A percentile compares a stretch with the other conserved stretches of the same genome.
Conservation (phyloP, 2,797 vertebrate species). For the Fundulus diaphanus region DNA sequence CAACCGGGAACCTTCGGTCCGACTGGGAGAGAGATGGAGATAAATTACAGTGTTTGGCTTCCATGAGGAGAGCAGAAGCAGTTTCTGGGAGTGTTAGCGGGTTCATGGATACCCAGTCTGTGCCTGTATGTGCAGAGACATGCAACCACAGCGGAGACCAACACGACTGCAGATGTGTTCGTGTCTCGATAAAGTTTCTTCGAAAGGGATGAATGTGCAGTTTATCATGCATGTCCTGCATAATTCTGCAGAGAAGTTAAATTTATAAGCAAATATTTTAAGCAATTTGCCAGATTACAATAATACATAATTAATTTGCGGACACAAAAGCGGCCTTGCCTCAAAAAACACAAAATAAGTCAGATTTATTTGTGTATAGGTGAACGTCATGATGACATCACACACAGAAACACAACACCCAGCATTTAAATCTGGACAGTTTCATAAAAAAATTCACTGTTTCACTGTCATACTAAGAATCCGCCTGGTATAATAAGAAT, state of each 20-base stretch:
- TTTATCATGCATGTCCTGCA: background rate
- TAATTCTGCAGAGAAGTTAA: too few species aligned
- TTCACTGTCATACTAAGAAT: too few species aligned
- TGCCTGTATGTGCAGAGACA: background rate
- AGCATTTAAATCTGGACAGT: too few species aligned
- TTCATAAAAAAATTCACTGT: too few species aligned
- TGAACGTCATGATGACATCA: too few species aligned
- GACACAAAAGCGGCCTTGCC: too few species aligned
- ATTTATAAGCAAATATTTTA: background rate
- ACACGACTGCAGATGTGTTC: background rate
- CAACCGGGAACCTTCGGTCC: slow-evolving; percentile 56
- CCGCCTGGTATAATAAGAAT: too few species aligned
- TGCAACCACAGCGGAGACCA: background rate
- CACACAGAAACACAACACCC: too few species aligned
- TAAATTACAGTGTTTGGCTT: slow-evolving; percentile 57
- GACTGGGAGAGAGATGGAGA: slow-evolving; percentile 40
- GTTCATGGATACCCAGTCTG: slow-evolving; percentile 25
- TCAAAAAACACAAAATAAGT: too few species aligned
- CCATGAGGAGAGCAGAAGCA: slow-evolving; percentile 26
- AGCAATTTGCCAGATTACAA: background rate
- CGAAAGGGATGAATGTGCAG: background rate
- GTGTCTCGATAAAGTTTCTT: background rate
- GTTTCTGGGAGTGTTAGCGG: slow-evolving; percentile 34
- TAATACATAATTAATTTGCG: too few species aligned
- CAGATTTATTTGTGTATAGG: too few species aligned